Percentiles rank a stretch among this genome's conserved stretches.
phyloP scores from a whole-genome alignment of 1,140 invertebrate species.

The Neodiprion lecontei region DNA sequence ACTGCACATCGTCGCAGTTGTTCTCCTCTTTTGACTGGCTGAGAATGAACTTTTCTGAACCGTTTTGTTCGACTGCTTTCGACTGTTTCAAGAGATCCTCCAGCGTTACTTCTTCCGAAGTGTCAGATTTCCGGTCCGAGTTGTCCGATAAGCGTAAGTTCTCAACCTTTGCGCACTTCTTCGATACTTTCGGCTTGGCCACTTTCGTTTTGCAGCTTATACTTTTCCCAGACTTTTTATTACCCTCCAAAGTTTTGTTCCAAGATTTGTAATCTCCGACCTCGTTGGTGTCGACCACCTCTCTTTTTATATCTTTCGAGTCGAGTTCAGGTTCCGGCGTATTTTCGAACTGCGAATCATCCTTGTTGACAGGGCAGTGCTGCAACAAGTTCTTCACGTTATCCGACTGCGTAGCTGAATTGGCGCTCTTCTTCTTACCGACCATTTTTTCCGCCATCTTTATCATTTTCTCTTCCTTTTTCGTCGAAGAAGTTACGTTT shows the following conservation, averaged over 20 bases:
- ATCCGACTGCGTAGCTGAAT: slow-evolving; percentile 43
- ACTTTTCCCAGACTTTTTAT: slow-evolving; percentile 40
- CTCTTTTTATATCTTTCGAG: slow-evolving; percentile 46
- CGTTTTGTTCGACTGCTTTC: slow-evolving; percentile 35
- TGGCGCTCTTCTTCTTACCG: slow-evolving; percentile 47
- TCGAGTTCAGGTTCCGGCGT: slow-evolving; percentile 33
- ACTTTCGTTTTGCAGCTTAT: slow-evolving; percentile 36
- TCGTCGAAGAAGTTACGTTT: slow-evolving; percentile 32
- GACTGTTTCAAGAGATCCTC: slow-evolving; percentile 43
- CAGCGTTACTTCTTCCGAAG: slow-evolving; percentile 47
- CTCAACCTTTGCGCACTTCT: slow-evolving; percentile 41
- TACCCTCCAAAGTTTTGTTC: slow-evolving; percentile 51
- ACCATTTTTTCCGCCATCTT: slow-evolving; percentile 51
- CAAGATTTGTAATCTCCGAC: slow-evolving; percentile 34
- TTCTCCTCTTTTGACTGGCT: slow-evolving; percentile 35
- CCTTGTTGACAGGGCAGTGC: slow-evolving; percentile 29
- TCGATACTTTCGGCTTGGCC: slow-evolving; percentile 38
- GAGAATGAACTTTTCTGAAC: slow-evolving; percentile 28
- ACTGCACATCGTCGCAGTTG: slow-evolving; percentile 30
- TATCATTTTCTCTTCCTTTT: slow-evolving; percentile 50
- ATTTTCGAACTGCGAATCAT: slow-evolving; percentile 41
- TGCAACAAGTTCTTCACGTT: slow-evolving; percentile 35
- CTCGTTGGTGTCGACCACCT: slow-evolving; percentile 46
- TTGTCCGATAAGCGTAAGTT: slow-evolving; percentile 43
- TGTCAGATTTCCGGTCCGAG: slow-evolving; percentile 38